Evolutionary conservation across 2,113 vertebrate genomes (phyloP), one percentile per base, ranked within the genome.

Genomic region (Jacana jacana): DNA sequence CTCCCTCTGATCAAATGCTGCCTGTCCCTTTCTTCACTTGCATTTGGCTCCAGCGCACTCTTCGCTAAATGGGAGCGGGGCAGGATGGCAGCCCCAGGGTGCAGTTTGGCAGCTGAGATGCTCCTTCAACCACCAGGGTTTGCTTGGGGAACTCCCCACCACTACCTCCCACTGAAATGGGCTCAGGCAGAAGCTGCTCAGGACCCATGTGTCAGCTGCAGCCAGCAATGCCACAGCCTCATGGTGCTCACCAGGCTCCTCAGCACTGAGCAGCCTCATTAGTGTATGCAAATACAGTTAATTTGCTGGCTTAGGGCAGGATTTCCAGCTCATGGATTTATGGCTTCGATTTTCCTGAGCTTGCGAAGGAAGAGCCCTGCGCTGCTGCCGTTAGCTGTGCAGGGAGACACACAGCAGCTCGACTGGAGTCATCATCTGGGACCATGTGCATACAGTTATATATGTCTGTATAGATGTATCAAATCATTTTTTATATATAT

Each of bases 111-210:
- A 18, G 57, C 35, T 2, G 42, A 40, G 40, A 7, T 6, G 31
- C 24, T 49, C 30, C 71, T 7, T 8, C 1, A 1, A 28, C 40
- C 4, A 27, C 24, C 17, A 10, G 35, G 24, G 14, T 23, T 30
- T n/a, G 22, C 52, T 18, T 0, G 1, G n/a, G n/a, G 25, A 40
- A 2, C 10, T 20, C 46, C 46, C 10, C 18, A 19, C 6, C 1
- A 4, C 2, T 8, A 12, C 37, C 58, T 52, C 28, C 30, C 9
- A 39, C 39, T 27, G 24, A 25, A 66, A 35, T 1, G 3, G 54
- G 16, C 24, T 40, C 3, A 2, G 23, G 7, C 17, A 30, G 14
- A 10, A 22, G 16, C 12, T 30, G 19, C 37, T 39, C 33, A 46
- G 44, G 52, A 68, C 18, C n/a, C 2, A 2, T 25, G 12, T 42